phyloP scores from a whole-genome alignment of 2,888 invertebrate species.

The Smittia aterrima region DNA sequence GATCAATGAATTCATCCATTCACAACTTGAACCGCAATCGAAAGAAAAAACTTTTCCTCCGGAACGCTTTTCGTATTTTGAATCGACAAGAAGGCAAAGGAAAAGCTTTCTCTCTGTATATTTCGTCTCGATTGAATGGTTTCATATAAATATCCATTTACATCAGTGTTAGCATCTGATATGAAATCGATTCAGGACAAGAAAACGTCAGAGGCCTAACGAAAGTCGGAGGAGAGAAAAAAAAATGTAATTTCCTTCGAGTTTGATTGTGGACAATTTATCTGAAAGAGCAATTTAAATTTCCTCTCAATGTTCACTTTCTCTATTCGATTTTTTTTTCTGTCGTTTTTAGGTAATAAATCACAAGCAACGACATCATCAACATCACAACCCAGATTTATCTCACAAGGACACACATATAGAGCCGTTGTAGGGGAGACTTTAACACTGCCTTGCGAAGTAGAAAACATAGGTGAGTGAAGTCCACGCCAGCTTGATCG shows the following conservation, averaged over 20 bases:
- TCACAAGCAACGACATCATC: slow-evolving; percentile 46
- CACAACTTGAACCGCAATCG: too few relatives aligned
- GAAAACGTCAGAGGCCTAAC: background rate
- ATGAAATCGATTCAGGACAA: slow-evolving; percentile 5
- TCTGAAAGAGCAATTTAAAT: slow-evolving; percentile 38
- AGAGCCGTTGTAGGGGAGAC: slow-evolving; percentile 76
- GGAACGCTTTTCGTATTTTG: too few relatives aligned
- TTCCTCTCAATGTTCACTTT: slow-evolving; percentile 28
- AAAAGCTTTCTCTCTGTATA: background rate
- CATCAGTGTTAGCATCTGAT: background rate
- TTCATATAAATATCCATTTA: slow-evolving; percentile 8
- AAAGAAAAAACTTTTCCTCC: too few relatives aligned
- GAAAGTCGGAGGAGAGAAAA: background rate
- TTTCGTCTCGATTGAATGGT: background rate
- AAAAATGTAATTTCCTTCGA: slow-evolving; percentile 25
- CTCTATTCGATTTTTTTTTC: background rate
- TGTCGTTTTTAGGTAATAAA: slow-evolving; percentile 36
- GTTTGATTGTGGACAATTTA: slow-evolving; percentile 35
- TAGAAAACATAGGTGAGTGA: slow-evolving; percentile 72
- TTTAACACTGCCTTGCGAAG: slow-evolving; percentile 74
- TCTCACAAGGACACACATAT: slow-evolving; percentile 74
- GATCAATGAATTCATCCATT: too few relatives aligned
- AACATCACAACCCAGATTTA: slow-evolving; percentile 60
- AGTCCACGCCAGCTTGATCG: background rate
- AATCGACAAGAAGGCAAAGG: background rate